phyloP scores from a whole-genome alignment of 2,113 vertebrate genomes.

The Larimichthys polyactis region DNA sequence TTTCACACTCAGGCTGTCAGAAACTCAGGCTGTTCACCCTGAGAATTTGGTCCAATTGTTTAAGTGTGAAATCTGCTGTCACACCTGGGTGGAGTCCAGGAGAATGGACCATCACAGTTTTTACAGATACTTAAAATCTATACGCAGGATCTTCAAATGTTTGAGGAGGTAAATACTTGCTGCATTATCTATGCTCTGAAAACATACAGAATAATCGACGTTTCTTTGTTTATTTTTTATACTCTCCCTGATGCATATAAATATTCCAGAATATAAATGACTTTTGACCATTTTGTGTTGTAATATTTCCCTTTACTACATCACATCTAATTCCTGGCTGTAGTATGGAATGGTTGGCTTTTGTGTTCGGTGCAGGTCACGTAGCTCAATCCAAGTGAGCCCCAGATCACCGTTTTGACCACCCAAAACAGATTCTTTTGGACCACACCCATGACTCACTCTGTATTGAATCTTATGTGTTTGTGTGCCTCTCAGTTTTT shows the following conservation, averaged over 20 bases:
- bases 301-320: not conserved
- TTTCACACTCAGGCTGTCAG: conserved; percentile 43
- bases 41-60: conserved; percentile 43
- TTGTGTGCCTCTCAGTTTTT: too few relatives aligned
- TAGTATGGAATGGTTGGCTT: not conserved
- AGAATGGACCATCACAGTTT: conserved; percentile 17
- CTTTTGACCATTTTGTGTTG: not conserved
- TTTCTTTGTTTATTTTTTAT: not conserved
- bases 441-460: too few relatives aligned
- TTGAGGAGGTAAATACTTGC: not conserved
- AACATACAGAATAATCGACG: not conserved
- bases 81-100: conserved; percentile 47
- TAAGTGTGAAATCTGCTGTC: conserved; percentile 51
- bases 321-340: not conserved
- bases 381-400: not conserved
- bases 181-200: not conserved
- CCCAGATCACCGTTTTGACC: too few relatives aligned
- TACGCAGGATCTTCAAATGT: not conserved
- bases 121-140: conserved; percentile 38
- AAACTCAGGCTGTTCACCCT: conserved; percentile 30
- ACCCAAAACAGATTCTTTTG: too few relatives aligned
- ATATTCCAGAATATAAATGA: not conserved
- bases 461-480: too few relatives aligned
- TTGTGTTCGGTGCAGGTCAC: not conserved
- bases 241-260: not conserved